phyloP scores from a whole-genome alignment of 2,888 invertebrate species.

The Ecliptopera silaceata region DNA sequence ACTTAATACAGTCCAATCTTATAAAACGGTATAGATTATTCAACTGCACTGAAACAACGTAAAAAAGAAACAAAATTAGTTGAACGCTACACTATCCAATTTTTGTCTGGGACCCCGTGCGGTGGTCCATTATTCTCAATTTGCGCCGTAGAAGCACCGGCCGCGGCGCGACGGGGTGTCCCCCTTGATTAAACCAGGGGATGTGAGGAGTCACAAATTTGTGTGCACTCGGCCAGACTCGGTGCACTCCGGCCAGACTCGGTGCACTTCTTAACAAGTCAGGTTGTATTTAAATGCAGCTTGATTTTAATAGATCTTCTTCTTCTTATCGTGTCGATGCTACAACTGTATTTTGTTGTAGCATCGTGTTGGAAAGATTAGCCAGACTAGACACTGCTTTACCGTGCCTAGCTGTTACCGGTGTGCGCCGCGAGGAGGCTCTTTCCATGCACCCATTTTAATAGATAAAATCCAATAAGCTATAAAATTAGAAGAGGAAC shows the following conservation, averaged over 20 bases:
- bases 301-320: too few species aligned
- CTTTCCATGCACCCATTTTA: too few species aligned
- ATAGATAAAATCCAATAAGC: too few species aligned
- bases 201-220: constrained; percentile 75
- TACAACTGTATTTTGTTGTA: too few species aligned
- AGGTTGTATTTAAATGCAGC: neutral
- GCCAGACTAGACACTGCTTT: too few species aligned
- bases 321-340: too few species aligned
- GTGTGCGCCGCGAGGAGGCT: too few species aligned
- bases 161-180: constrained; percentile 75
- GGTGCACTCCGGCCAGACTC: constrained; percentile 40
- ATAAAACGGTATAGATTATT: constrained; percentile 10
- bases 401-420: too few species aligned
- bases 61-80: constrained; percentile 24
- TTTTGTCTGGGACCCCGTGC: constrained; percentile 62
- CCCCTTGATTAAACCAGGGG: constrained; percentile 80
- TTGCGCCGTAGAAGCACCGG: constrained; percentile 68
- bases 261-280: constrained; percentile 10
- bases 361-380: too few species aligned
- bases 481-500: too few species aligned
- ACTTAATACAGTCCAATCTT: neutral
- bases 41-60: constrained; percentile 9
- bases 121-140: constrained; percentile 79
- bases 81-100: constrained; percentile 49
- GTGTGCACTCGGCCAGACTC: constrained; percentile 56